Conservation (phyloP, 2,113 vertebrate species). For the Oreotragus oreotragus region DNA sequence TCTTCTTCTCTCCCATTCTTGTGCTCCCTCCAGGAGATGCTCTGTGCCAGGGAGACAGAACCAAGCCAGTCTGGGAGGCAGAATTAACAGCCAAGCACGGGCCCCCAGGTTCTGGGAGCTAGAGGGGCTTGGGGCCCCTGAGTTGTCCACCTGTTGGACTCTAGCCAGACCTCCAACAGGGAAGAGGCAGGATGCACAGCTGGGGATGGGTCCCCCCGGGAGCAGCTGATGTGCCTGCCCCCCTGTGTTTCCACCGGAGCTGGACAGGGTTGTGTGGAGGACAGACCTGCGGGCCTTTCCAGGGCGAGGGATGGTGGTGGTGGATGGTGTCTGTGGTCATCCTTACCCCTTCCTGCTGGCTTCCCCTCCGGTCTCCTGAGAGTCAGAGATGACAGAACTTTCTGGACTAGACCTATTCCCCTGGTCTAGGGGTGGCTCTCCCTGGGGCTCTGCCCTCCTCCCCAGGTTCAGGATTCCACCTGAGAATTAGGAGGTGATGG, state of each 20-base stretch:
- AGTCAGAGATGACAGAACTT: neutral
- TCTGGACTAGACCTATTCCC: neutral
- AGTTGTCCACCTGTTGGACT: neutral
- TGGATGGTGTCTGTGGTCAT: neutral
- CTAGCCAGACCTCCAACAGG: neutral
- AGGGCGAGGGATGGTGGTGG: fast-evolving
- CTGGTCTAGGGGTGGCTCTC: neutral
- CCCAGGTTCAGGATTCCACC: neutral
- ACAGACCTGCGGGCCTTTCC: neutral
- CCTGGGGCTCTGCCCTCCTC: neutral
- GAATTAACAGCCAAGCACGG: neutral
- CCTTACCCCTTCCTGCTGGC: neutral
- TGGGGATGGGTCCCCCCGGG: neutral
- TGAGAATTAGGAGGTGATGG: neutral
- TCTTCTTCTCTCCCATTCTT: neutral
- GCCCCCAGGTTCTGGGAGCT: neutral
- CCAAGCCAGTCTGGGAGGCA: neutral
- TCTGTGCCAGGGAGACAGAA: neutral
- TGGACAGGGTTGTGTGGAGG: fast-evolving
- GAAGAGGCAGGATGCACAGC: neutral
- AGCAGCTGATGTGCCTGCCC: neutral
- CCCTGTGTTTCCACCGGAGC: neutral
- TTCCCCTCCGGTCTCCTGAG: neutral
- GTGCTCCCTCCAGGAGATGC: neutral
- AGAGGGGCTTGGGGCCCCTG: neutral